Percentiles rank a stretch among this genome's conserved stretches.
phyloP scores from a whole-genome alignment of 2,888 invertebrate genomes.

The Eupelmus urozonus region DNA sequence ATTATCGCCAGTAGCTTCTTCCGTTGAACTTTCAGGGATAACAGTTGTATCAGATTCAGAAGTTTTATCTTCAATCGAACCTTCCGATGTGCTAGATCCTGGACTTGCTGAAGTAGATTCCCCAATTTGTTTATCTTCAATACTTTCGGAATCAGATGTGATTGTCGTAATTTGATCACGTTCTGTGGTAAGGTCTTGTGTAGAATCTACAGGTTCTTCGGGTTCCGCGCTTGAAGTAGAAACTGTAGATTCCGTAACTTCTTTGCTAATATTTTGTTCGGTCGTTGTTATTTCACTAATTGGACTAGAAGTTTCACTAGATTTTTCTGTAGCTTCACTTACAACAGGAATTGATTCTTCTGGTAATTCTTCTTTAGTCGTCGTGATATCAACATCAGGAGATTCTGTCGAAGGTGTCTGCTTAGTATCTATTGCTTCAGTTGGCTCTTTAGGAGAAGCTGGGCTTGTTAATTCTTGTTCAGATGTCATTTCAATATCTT shows the following conservation, averaged over 20 bases:
- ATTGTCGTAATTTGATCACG: conserved; percentile 3
- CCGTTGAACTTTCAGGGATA: neutral
- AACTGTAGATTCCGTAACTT: conserved; percentile 8
- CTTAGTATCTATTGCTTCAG: conserved; percentile 12
- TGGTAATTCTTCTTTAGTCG: conserved; percentile 43
- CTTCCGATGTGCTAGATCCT: neutral
- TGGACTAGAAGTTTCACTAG: conserved; percentile 59
- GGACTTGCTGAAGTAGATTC: neutral
- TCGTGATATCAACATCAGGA: conserved; percentile 24
- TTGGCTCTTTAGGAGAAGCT: conserved; percentile 16
- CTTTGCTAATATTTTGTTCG: conserved; percentile 33
- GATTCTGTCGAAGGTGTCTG: conserved; percentile 11
- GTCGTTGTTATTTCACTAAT: conserved; percentile 42
- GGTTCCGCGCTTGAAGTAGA: conserved; percentile 7
- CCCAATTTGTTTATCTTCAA: conserved; percentile 21
- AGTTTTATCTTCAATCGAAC: neutral
- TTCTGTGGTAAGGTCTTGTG: conserved; percentile 18
- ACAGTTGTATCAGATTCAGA: neutral
- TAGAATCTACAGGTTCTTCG: neutral
- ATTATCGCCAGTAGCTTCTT: conserved; percentile 2
- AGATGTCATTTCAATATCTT: conserved; percentile 46
- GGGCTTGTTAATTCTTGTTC: conserved; percentile 16
- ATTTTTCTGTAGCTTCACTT: conserved; percentile 57
- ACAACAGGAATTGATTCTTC: conserved; percentile 37
- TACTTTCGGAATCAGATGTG: neutral